phyloP scores from a whole-genome alignment of 2,888 invertebrate genomes.

The Caenorhabditis angaria region DNA sequence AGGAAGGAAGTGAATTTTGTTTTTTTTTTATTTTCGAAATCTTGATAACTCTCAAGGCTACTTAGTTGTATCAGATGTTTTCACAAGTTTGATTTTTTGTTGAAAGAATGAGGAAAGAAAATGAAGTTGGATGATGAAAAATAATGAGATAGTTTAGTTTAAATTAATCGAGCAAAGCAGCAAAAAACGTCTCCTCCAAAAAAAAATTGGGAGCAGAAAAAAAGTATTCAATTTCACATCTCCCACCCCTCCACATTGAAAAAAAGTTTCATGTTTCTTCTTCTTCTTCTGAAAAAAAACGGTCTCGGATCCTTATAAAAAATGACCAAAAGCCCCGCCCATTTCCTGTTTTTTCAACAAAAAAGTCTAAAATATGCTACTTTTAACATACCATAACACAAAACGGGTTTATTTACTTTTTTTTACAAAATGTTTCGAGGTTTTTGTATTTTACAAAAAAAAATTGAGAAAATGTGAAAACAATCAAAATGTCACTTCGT shows the following conservation, averaged over 20 bases:
- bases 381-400: background rate
- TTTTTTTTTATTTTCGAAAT: no score
- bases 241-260: background rate
- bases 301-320: slow-evolving; percentile 4
- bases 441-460: background rate
- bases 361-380: background rate
- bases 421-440: no score
- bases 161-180: background rate
- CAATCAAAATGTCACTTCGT: background rate
- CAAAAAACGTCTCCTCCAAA: background rate
- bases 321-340: background rate
- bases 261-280: slow-evolving; percentile 3
- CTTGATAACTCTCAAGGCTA: no score
- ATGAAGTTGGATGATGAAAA: background rate
- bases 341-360: slow-evolving; percentile 1
- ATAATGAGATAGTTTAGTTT: slow-evolving; percentile 1
- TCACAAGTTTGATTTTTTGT: no score
- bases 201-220: background rate
- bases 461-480: no score
- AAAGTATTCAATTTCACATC: background rate
- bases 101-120: background rate
- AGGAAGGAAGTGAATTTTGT: no score
- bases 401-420: background rate
- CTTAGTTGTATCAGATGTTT: no score
- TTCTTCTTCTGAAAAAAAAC: background rate